These are phyloP conservation scores for Copidosoma aretas DNA, from an alignment of 2,888 invertebrate genomes.

Conservation along the genomic window DNA sequence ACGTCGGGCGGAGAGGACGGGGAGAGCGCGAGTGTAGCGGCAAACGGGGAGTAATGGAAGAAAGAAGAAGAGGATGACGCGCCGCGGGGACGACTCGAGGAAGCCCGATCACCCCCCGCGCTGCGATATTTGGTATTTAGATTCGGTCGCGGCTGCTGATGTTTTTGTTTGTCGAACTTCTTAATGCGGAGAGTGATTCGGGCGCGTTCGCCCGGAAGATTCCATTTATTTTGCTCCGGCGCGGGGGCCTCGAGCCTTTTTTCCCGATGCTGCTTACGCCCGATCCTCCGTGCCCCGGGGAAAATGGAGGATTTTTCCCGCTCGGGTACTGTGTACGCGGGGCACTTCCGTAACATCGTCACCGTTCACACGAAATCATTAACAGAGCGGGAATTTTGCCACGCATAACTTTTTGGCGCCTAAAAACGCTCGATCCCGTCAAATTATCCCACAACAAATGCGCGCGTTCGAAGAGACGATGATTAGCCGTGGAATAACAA, in stretches of 20 bases:
- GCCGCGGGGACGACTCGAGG: neutral
- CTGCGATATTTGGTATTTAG: constrained; percentile 33
- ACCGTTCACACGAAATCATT: constrained; percentile 35
- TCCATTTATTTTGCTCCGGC: too few relatives aligned
- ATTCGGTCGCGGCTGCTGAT: constrained; percentile 9
- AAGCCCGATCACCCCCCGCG: constrained; percentile 17
- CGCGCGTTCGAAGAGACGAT: too few relatives aligned
- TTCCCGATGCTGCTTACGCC: neutral
- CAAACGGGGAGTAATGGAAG: constrained; percentile 32
- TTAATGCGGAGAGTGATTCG: neutral
- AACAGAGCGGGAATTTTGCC: constrained; percentile 23
- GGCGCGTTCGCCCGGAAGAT: too few relatives aligned
- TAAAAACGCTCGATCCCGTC: too few relatives aligned
- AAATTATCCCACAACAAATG: too few relatives aligned
- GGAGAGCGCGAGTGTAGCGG: constrained; percentile 1
- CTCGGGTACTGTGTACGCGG: too few relatives aligned
- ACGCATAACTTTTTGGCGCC: too few relatives aligned
- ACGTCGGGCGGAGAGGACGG: constrained; percentile 11
- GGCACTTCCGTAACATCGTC: constrained; percentile 11
- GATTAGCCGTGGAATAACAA: too few relatives aligned
- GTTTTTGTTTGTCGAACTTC: constrained; percentile 9
- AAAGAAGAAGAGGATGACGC: neutral
- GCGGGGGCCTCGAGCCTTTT: too few relatives aligned
- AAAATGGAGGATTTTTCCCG: too few relatives aligned
- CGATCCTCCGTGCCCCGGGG: constrained; percentile 3